Evolutionary conservation across 2,888 invertebrate genomes (phyloP).

Genomic region (Eumerus sabulonum): DNA sequence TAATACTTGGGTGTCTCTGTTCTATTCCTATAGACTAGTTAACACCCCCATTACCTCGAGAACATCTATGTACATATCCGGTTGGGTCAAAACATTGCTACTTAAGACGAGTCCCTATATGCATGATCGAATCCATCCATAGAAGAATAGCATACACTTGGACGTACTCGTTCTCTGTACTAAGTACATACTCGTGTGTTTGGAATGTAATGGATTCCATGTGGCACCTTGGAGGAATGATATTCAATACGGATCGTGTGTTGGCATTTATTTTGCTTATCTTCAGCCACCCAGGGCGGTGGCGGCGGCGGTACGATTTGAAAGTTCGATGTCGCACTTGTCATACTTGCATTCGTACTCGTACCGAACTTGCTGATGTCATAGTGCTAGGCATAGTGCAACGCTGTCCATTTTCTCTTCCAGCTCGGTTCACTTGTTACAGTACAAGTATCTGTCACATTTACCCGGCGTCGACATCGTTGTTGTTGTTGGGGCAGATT

Average conservation of each 20-base stretch:
- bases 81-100: conserved; percentile 2
- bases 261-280: conserved; percentile 31
- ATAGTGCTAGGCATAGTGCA: conserved; percentile 24
- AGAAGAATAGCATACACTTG: no score
- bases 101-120: conserved; percentile 13
- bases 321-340: neutral
- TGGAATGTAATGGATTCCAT: conserved; percentile 39
- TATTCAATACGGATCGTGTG: conserved; percentile 46
- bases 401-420: conserved; percentile 49
- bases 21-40: neutral
- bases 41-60: conserved; percentile 9
- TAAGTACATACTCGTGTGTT: neutral
- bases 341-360: no score
- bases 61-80: neutral
- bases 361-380: conserved; percentile 17
- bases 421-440: conserved; percentile 44
- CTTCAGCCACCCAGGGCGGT: no score
- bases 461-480: conserved; percentile 13
- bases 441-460: conserved; percentile 17
- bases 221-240: conserved; percentile 30
- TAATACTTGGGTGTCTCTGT: neutral
- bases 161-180: no score
- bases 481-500: conserved; percentile 32
- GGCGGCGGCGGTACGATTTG: no score
- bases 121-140: conserved; percentile 30